Evolutionary conservation across 2,888 invertebrate species (phyloP), one percentile per base, ranked within the genome.

Genomic region (Caenorhabditis plicata): DNA sequence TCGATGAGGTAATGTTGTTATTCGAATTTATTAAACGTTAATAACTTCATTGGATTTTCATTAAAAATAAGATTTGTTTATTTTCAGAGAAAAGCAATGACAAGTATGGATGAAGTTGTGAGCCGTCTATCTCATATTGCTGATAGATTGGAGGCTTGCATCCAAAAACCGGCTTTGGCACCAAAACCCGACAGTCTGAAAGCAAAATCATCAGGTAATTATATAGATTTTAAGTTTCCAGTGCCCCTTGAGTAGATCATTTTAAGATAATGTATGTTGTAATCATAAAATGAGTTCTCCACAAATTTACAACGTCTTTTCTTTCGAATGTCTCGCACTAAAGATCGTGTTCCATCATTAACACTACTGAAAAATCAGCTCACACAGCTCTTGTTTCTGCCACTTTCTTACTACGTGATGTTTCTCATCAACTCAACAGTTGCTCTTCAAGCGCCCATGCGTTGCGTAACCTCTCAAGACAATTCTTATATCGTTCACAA

Each of bases 151-250:
- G 77, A 77, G 44, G 63, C 73, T 2, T 45, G 64, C 15, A 54
- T 64, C 17, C 68, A 68, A 41, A 76, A 76, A 48, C 77, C 77
- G 11, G 63, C 69, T 13, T 43, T 77, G 13, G 73, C 77, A 1
- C 77, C 78, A 22, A 77, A 78, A 38, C 77, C 77, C 36, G 58
- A 58, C 20, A 49, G 60, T 35, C 46, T 64, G 22, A 31, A 53
- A 26, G 56, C 39, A 9, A 20, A 20, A 27, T 25, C 17, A 27
- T 27, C 27, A 5, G 39, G 19, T 5, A 25, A 4, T 39, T 23
- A n/a, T 17, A 11, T n/a, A n/a, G n/a, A n/a, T n/a, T n/a, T n/a
- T n/a, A n/a, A n/a, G n/a, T n/a, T n/a, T n/a, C n/a, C n/a, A n/a
- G n/a, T n/a, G n/a, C n/a, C n/a, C n/a, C n/a, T n/a, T n/a, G n/a